A percentile compares a stretch with the other conserved stretches of the same genome.
These are phyloP conservation scores for Calyptommatus sinebrachiatus DNA, from an alignment of 2,113 vertebrate genomes.

Conservation along the genomic window DNA sequence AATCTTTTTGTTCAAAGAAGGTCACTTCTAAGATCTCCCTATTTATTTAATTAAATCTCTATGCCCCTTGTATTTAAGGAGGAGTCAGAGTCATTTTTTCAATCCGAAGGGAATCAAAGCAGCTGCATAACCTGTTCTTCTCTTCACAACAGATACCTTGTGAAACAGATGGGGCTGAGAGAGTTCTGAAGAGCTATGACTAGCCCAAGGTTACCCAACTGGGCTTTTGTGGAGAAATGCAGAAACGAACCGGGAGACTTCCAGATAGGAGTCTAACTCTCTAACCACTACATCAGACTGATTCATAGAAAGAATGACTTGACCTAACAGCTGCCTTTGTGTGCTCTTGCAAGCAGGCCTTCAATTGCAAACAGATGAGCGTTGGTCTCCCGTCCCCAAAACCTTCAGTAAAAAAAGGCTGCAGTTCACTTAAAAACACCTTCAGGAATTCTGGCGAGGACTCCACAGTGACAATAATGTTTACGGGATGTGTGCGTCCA, in stretches of 20 bases:
- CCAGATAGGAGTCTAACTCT: too few relatives aligned
- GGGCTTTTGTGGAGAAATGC: too few relatives aligned
- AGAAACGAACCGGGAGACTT: too few relatives aligned
- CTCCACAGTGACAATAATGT: constrained; percentile 56
- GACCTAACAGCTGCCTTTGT: constrained; percentile 40
- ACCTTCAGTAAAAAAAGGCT: constrained; percentile 61
- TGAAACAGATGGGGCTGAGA: too few relatives aligned
- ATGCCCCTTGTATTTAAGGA: background rate
- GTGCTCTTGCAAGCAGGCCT: constrained; percentile 58
- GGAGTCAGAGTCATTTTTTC: background rate
- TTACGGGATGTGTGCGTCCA: constrained; percentile 45
- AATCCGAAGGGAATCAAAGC: too few relatives aligned
- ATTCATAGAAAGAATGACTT: constrained; percentile 15
- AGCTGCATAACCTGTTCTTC: too few relatives aligned
- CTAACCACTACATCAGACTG: too few relatives aligned
- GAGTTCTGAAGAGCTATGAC: too few relatives aligned
- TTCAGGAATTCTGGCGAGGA: constrained; percentile 61
- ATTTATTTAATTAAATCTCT: background rate
- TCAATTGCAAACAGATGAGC: constrained; percentile 80
- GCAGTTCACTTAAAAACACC: constrained; percentile 70
- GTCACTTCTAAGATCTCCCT: background rate
- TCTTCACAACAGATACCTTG: too few relatives aligned
- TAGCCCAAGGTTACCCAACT: too few relatives aligned
- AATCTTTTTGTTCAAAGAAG: background rate
- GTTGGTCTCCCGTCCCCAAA: constrained; percentile 64